These are phyloP conservation scores for Iselma pallidipennis DNA, from an alignment of 2,888 invertebrate genomes.

Conservation along the genomic window DNA sequence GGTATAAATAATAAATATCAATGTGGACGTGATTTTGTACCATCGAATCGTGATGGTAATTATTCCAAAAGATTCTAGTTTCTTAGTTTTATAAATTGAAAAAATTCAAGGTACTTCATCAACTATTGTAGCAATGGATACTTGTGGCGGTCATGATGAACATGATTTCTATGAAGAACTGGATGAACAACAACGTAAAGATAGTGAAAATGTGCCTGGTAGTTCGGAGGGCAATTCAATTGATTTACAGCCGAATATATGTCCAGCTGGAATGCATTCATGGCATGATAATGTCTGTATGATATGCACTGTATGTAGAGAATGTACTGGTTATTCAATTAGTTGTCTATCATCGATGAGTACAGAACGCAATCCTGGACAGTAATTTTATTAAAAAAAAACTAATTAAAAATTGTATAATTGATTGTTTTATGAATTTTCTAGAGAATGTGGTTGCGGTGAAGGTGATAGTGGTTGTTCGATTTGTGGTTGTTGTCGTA, in stretches of 20 bases:
- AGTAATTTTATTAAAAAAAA: slow-evolving; percentile 64
- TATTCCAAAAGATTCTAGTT: not conserved
- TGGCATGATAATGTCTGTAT: slow-evolving; percentile 84
- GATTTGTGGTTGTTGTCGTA: slow-evolving; percentile 88
- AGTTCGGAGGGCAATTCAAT: slow-evolving; percentile 48
- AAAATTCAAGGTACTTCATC: slow-evolving; percentile 26
- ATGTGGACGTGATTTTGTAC: slow-evolving; percentile 84
- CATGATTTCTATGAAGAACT: slow-evolving; percentile 62
- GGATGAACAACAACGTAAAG: slow-evolving; percentile 59
- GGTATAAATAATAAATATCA: slow-evolving; percentile 98
- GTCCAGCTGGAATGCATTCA: slow-evolving; percentile 72
- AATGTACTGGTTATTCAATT: slow-evolving; percentile 92
- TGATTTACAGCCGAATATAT: slow-evolving; percentile 54
- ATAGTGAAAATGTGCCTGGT: slow-evolving; percentile 59
- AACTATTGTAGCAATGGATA: slow-evolving; percentile 61
- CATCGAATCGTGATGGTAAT: slow-evolving; percentile 64
- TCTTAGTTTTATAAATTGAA: slow-evolving; percentile 21
- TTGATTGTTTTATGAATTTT: slow-evolving; percentile 25
- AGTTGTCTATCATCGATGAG: slow-evolving; percentile 74
- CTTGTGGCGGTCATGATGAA: slow-evolving; percentile 57
- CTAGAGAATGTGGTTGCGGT: slow-evolving; percentile 91
- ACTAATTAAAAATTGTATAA: not conserved
- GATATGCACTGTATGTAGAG: slow-evolving; percentile 87
- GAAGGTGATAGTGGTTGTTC: slow-evolving; percentile 94
- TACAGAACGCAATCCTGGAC: slow-evolving; percentile 81